A percentile compares a stretch with the other conserved stretches of the same genome.
Evolutionary conservation across 2,888 invertebrate genomes (phyloP).

Genomic region (Nasonia oneida): DNA sequence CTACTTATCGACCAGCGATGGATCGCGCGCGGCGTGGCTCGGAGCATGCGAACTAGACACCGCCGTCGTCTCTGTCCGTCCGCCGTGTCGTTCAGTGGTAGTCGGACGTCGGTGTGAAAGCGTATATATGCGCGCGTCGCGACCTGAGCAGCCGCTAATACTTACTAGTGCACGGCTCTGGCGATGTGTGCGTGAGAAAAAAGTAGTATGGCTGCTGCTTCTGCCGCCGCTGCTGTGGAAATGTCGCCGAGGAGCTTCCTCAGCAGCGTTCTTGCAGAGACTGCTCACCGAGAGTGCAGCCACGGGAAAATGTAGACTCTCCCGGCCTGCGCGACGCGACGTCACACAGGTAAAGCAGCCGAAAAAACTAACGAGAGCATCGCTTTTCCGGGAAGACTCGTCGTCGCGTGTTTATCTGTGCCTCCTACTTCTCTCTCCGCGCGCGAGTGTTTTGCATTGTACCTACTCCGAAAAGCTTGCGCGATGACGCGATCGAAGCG

Average conservation of each 20-base stretch:
- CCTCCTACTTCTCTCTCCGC: not conserved
- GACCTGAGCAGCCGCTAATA: too few species aligned
- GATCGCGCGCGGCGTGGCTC: slow-evolving; percentile 24
- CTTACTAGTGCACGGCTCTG: too few species aligned
- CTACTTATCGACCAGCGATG: slow-evolving; percentile 48
- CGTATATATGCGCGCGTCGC: not conserved
- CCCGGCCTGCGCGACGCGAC: slow-evolving; percentile 56
- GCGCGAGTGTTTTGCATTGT: too few species aligned
- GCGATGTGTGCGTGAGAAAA: not conserved
- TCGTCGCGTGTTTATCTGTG: not conserved
- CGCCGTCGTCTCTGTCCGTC: not conserved
- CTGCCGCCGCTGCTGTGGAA: slow-evolving; percentile 16
- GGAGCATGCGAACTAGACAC: slow-evolving; percentile 25
- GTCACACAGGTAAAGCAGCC: slow-evolving; percentile 33
- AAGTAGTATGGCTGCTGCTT: not conserved
- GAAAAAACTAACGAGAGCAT: not conserved
- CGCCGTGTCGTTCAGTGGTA: not conserved
- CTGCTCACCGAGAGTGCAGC: slow-evolving; percentile 60
- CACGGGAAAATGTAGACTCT: slow-evolving; percentile 73
- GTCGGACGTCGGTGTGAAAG: not conserved
- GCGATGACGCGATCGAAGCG: not conserved
- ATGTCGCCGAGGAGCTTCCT: not conserved
- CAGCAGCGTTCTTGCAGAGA: not conserved
- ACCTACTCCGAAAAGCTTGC: not conserved
- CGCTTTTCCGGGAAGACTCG: not conserved